Evolutionary conservation across 2,888 invertebrate genomes (phyloP), one percentile per base, ranked within the genome.

Genomic region (Volucella inanis): DNA sequence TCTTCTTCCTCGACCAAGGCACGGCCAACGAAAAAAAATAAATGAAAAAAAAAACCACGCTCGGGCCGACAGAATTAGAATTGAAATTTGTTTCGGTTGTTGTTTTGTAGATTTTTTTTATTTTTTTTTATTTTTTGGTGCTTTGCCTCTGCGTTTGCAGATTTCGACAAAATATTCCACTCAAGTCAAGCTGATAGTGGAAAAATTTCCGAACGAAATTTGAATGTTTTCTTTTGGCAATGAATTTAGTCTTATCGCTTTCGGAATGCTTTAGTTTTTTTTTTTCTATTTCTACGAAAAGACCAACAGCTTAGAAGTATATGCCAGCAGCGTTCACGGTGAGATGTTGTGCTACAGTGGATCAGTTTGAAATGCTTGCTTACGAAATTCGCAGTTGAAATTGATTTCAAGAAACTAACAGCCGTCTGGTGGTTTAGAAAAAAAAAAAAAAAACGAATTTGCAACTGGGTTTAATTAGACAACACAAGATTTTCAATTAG

Each of bases 81-180:
- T 47, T 47, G 3, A 61, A 43, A 61, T 57, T 18, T 43, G 9
- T 43, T 45, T 61, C 11, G n/a, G 12, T 2, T 52, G 15, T 62
- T 54, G 1, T 15, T 72, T 3, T 54, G 31, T 57, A 22, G 22
- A 4, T 22, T 22, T 22, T 22, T 22, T 3, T 18, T n/a, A n/a
- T 50, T 43, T 22, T 22, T 18, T 31, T 62, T 47, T 22, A 14
- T 31, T 2, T 52, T 52, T 62, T 54, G 1, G 12, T 72, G 8
- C 47, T 49, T 64, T 22, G 22, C 3, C 22, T 22, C 4, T 22
- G 22, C 22, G 22, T 4, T 59, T 50, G 39, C n/a, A 38, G 62
- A 64, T 68, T 81, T 76, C 39, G 22, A 49, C 55, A 50, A 70
- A 81, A 71, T 77, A 71, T 72, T 71, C 47, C 50, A 39, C 72